phyloP scores from a whole-genome alignment of 2,113 vertebrate genomes.

The Plotosus lineatus region DNA sequence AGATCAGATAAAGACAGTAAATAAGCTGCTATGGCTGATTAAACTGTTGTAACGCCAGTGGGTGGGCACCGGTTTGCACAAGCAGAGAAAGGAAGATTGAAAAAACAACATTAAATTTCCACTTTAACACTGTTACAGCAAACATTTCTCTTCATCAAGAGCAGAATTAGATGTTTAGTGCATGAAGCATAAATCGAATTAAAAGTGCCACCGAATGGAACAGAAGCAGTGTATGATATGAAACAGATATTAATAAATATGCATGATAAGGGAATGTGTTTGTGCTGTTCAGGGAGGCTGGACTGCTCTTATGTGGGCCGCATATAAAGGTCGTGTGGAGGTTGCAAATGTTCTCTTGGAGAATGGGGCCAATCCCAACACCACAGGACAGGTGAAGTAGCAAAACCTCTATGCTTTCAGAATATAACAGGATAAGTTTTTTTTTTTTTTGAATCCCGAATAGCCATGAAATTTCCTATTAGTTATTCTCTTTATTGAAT shows the following conservation, averaged over 20 bases:
- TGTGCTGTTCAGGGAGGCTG: slow-evolving; percentile 84
- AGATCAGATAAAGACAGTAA: neutral
- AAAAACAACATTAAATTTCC: neutral
- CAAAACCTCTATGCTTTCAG: neutral
- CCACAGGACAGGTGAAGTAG: slow-evolving; percentile 89
- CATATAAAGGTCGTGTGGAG: slow-evolving; percentile 88
- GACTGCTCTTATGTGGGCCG: slow-evolving; percentile 96
- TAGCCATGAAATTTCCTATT: neutral
- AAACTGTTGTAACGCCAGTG: neutral
- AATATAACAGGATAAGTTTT: neutral
- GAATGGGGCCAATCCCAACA: slow-evolving; percentile 88
- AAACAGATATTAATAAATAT: neutral
- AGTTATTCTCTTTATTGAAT: neutral
- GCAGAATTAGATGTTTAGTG: neutral
- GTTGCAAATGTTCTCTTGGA: slow-evolving; percentile 84
- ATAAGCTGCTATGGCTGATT: neutral
- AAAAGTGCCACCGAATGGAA: neutral
- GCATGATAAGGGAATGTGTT: neutral
- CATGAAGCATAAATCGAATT: neutral
- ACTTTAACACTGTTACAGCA: neutral
- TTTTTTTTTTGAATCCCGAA: neutral
- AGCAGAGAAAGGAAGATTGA: neutral
- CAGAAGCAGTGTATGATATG: neutral
- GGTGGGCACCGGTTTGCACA: too few relatives aligned
- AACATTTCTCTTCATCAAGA: neutral